A percentile compares a stretch with the other conserved stretches of the same genome.
Conservation (phyloP, 2,888 invertebrate genomes). For the Neoitamus cyanurus region DNA sequence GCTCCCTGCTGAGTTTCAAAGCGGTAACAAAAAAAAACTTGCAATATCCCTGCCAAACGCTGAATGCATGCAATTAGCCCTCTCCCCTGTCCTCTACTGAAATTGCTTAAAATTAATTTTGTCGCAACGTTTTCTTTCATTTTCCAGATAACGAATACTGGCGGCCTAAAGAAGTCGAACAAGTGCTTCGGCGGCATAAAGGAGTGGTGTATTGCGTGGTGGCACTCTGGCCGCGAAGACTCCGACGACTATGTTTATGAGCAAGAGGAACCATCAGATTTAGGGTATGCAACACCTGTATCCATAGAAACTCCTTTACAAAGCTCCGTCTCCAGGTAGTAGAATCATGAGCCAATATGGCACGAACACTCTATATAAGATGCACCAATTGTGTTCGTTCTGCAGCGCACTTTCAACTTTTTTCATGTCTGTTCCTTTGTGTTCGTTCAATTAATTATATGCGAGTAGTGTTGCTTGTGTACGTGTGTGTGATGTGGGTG, state of each 20-base stretch:
- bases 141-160: constrained; percentile 63
- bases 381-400: constrained; percentile 41
- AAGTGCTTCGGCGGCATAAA: constrained; percentile 68
- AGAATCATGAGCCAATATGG: constrained; percentile 54
- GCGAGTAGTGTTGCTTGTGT: constrained; percentile 1
- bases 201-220: constrained; percentile 90
- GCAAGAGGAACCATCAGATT: constrained; percentile 81
- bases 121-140: neutral
- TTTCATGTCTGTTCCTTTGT: constrained; percentile 26
- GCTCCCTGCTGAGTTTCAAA: neutral
- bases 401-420: constrained; percentile 33
- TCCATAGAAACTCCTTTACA: constrained; percentile 89
- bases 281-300: constrained; percentile 81
- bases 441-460: neutral
- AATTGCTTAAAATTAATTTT: neutral
- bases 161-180: constrained; percentile 62
- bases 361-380: constrained; percentile 46
- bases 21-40: neutral
- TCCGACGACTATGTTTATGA: constrained; percentile 75
- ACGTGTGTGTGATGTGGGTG: neutral
- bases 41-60: neutral
- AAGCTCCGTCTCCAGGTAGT: constrained; percentile 83
- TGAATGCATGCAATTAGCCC: neutral
- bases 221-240: constrained; percentile 89
- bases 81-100: neutral